These are phyloP conservation scores for Himantopus leucocephalus DNA, from an alignment of 2,113 vertebrate genomes.

Conservation along the genomic window DNA sequence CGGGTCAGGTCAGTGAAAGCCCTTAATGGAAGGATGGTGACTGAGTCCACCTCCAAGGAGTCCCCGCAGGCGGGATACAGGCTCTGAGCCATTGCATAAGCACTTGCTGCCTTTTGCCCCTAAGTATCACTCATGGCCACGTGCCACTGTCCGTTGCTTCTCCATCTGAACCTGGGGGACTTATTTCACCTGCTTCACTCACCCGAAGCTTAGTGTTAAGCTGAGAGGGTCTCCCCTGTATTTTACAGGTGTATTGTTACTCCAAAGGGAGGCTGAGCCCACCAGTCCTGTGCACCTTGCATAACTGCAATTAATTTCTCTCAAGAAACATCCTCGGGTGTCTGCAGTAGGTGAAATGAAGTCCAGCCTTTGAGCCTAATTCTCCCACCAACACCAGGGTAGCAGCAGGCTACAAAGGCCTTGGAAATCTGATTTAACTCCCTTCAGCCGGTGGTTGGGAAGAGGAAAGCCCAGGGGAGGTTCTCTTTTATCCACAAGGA, in stretches of 20 bases:
- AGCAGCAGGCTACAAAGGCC: not conserved
- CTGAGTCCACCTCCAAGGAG: not conserved
- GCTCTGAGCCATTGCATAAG: not conserved
- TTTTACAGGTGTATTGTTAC: not conserved
- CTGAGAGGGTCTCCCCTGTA: not conserved
- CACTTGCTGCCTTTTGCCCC: not conserved
- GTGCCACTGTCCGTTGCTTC: not conserved
- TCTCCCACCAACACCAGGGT: not conserved
- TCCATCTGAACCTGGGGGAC: not conserved
- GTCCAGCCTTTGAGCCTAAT: not conserved
- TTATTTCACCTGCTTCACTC: not conserved
- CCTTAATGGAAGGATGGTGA: not conserved
- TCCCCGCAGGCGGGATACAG: not conserved
- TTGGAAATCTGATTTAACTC: not conserved
- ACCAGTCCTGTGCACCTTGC: not conserved
- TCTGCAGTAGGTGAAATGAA: not conserved
- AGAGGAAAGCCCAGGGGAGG: not conserved
- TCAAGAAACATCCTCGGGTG: not conserved
- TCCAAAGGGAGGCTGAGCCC: not conserved
- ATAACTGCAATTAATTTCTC: not conserved
- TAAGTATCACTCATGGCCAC: not conserved
- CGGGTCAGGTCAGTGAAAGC: not conserved
- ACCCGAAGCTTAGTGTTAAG: not conserved
- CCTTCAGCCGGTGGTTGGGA: not conserved
- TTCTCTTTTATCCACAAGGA: not conserved